Base-by-base conservation (phyloP, 2,797 vertebrate genomes). In the Alcedo atthis region DNA sequence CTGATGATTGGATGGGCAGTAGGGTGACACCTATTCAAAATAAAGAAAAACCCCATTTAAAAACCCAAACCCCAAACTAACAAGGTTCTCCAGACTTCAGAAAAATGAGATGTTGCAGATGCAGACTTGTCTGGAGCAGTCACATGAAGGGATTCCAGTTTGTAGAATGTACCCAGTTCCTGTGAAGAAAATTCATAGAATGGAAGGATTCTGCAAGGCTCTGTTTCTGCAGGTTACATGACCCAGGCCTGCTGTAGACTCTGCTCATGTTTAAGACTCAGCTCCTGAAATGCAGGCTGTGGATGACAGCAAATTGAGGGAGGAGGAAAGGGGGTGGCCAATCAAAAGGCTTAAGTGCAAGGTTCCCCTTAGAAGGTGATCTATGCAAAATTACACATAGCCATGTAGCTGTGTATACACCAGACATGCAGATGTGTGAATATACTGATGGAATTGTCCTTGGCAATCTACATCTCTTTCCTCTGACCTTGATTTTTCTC, bases 31-130 rank as follows among this genome's bases (percentile, higher is more conserved):
- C 4, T 28, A 22, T 26, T 43, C 8, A 73, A 49, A 66, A 71
- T 2, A 40, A 63, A 58, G 32, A 37, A 13, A 13, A 2, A 6
- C 5, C 17, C 32, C 6, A 25, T 8, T n/a, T 32, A 12, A 63
- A 58, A 24, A 12, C 0, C 12, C 35, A 57, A 32, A 1, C 0
- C 4, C 12, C 8, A 35, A 24, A 49, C 22, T 24, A 62, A 26
- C 14, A 57, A 57, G 9, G 9, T 51, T 62, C 43, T 74, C 28
- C 57, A 40, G 63, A 80, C 28, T 51, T 51, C 35, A 69, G 49
- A 63, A 24, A 57, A 51, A 63, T 30, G 33, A 1, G 10, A 15
- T 63, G 24, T 51, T 74, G 43, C 28, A 75, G 49, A 62, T 20
- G 32, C 19, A 69, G 37, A 45, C 32, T 51, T 75, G 28, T 25